These are phyloP conservation scores for Rhinoraja longicauda DNA, from an alignment of 2,797 vertebrate genomes.

Conservation along the genomic window DNA sequence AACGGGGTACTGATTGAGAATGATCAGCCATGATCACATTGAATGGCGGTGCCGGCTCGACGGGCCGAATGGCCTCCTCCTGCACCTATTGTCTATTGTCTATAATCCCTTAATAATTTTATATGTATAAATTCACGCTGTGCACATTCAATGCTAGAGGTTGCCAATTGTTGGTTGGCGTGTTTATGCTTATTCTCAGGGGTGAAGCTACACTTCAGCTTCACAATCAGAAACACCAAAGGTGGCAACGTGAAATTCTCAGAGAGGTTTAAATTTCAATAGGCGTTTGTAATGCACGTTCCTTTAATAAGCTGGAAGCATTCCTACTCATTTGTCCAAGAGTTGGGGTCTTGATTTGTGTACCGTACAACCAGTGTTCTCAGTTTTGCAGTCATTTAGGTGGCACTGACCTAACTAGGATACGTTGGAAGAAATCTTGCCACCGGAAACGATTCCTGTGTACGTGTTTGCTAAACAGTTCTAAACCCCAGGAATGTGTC, in stretches of 20 bases:
- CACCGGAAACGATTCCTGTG: background rate
- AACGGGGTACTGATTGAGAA: too few relatives aligned
- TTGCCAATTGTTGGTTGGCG: too few relatives aligned
- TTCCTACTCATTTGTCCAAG: background rate
- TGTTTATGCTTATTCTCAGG: background rate
- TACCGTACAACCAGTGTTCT: background rate
- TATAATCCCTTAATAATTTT: too few relatives aligned
- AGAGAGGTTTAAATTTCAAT: background rate
- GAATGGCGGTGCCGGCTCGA: too few relatives aligned
- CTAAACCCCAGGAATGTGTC: background rate
- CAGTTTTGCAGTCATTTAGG: background rate
- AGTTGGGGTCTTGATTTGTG: background rate
- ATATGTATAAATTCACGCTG: too few relatives aligned
- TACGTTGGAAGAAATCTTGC: background rate
- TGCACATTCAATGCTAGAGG: background rate
- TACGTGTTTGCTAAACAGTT: background rate
- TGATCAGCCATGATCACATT: too few relatives aligned
- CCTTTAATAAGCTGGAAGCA: background rate
- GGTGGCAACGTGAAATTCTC: background rate
- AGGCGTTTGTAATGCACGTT: background rate
- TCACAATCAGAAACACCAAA: background rate
- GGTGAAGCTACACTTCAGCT: background rate
- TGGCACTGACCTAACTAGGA: background rate
- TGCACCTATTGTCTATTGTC: too few relatives aligned
- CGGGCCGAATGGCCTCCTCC: too few relatives aligned